Evolutionary conservation across 2,888 invertebrate species (phyloP).

Genomic region (Drosophila antonietae): DNA sequence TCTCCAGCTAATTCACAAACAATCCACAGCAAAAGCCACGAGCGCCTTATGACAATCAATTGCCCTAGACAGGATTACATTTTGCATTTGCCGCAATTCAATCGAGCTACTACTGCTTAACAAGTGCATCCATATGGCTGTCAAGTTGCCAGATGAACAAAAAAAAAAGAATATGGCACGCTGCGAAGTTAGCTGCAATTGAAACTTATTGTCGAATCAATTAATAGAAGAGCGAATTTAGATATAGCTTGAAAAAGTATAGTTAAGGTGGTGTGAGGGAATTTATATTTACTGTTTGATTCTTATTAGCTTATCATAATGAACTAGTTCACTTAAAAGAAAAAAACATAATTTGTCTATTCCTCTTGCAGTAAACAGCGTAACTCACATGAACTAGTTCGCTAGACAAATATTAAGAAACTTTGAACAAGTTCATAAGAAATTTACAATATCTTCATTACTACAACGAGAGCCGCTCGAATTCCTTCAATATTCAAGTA

Average conservation of each 20-base stretch:
- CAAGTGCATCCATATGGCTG: background rate
- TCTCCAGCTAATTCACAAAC: slow-evolving; percentile 73
- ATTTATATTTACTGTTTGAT: no score
- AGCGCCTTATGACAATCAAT: slow-evolving; percentile 43
- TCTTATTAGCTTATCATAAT: no score
- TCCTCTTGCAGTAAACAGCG: no score
- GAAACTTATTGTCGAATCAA: background rate
- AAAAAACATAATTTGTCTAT: no score
- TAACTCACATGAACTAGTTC: no score
- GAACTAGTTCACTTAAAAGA: background rate
- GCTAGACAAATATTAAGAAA: no score
- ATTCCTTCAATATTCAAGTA: no score
- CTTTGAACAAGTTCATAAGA: no score
- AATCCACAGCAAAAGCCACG: slow-evolving; percentile 58
- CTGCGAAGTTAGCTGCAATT: background rate
- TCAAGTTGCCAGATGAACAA: background rate
- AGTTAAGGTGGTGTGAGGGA: background rate
- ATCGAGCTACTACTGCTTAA: slow-evolving; percentile 16
- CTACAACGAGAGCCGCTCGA: no score
- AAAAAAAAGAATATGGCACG: background rate
- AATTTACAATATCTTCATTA: no score
- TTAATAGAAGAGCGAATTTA: background rate
- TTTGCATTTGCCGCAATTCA: slow-evolving; percentile 14
- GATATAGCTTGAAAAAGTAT: background rate
- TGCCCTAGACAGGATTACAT: slow-evolving; percentile 26